Conservation (phyloP, 2,888 invertebrate genomes). For the Antheraea assamensis region DNA sequence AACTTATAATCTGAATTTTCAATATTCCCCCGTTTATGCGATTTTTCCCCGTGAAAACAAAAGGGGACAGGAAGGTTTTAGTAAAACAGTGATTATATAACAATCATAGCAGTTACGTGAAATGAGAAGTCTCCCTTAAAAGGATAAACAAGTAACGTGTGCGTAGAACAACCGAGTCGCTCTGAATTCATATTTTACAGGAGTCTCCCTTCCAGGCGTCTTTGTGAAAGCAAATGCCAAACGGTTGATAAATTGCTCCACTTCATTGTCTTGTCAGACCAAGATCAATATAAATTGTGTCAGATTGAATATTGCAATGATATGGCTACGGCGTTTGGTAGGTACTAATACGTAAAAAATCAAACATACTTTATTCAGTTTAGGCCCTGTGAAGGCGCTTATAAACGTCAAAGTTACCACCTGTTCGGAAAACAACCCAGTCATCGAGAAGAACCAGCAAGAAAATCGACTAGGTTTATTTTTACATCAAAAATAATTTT, state of each 20-base stretch:
- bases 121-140: constrained; percentile 78
- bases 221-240: constrained; percentile 42
- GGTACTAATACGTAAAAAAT: too few species aligned
- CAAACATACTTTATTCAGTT: too few species aligned
- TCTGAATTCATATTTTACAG: constrained; percentile 78
- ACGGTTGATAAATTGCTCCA: constrained; percentile 42
- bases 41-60: constrained; percentile 29
- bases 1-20: constrained; percentile 41
- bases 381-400: too few species aligned
- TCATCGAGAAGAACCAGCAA: too few species aligned
- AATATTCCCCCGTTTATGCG: constrained; percentile 32
- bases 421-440: too few species aligned
- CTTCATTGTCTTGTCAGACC: constrained; percentile 19
- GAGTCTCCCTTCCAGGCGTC: constrained; percentile 57
- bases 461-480: too few species aligned
- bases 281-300: neutral
- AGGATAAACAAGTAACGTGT: constrained; percentile 82
- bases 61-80: constrained; percentile 42
- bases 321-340: neutral
- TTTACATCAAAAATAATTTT: too few species aligned
- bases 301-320: neutral
- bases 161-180: constrained; percentile 74
- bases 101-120: constrained; percentile 79
- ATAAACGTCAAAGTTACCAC: too few species aligned
- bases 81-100: constrained; percentile 64